Percentiles rank a stretch among this genome's conserved stretches.
Evolutionary conservation across 2,113 vertebrate species (phyloP).

Genomic region (Nerophis lumbriciformis): DNA sequence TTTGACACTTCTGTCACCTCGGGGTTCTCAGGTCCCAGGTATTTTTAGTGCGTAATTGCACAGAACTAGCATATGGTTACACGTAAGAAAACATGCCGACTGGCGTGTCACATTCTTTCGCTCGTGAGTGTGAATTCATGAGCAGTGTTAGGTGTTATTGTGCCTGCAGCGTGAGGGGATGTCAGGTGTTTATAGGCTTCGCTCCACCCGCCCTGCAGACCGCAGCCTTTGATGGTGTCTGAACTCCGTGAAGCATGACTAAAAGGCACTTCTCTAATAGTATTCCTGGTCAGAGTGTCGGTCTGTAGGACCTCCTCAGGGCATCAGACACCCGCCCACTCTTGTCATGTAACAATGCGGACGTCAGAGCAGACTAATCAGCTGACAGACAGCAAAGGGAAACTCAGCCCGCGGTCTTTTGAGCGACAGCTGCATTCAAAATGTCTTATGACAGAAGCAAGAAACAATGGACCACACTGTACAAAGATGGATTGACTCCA

Average conservation of each 20-base stretch:
- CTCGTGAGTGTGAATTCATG: slow-evolving; percentile 20
- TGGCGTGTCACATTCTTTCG: slow-evolving; percentile 10
- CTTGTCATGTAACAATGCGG: slow-evolving; percentile 45
- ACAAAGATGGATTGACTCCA: no score
- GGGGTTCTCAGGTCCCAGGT: slow-evolving; percentile 38
- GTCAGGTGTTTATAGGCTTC: slow-evolving; percentile 47
- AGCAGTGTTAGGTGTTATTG: slow-evolving; percentile 41
- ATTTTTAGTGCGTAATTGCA: slow-evolving; percentile 20
- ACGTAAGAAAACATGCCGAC: neutral
- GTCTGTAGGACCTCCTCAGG: slow-evolving; percentile 47
- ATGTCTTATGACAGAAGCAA: slow-evolving; percentile 8
- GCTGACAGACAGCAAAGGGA: slow-evolving; percentile 29
- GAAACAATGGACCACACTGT: no score
- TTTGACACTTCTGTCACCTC: slow-evolving; percentile 65
- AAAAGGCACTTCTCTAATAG: slow-evolving; percentile 45
- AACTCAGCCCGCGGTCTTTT: slow-evolving; percentile 28
- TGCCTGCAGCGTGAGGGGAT: slow-evolving; percentile 33
- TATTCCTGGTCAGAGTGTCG: slow-evolving; percentile 41
- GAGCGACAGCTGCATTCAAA: slow-evolving; percentile 8
- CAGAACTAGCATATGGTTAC: slow-evolving; percentile 6
- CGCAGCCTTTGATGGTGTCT: slow-evolving; percentile 33
- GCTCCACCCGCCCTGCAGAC: slow-evolving; percentile 38
- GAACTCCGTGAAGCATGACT: slow-evolving; percentile 45
- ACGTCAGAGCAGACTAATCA: slow-evolving; percentile 47
- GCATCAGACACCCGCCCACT: slow-evolving; percentile 34